Percentiles rank a stretch among this genome's conserved stretches.
These are phyloP conservation scores for Aselliscus stoliczkanus DNA, from an alignment of 2,797 vertebrate genomes.

Conservation along the genomic window DNA sequence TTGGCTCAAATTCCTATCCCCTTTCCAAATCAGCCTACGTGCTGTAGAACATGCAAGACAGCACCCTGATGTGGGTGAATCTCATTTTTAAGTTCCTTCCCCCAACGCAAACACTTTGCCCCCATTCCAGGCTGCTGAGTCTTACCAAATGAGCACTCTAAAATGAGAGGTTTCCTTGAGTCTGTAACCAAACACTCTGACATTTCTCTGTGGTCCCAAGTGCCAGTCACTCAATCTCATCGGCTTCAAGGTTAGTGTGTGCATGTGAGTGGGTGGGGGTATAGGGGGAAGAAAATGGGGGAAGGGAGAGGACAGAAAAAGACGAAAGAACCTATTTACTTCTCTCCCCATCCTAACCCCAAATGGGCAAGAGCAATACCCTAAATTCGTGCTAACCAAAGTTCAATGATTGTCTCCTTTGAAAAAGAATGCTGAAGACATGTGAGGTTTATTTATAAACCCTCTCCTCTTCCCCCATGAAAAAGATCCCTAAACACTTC, in stretches of 20 bases:
- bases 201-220: conserved; percentile 64
- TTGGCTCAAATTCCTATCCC: conserved; percentile 62
- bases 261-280: conserved; percentile 15
- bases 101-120: conserved; percentile 60
- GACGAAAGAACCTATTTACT: conserved; percentile 10
- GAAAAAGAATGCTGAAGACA: conserved; percentile 20
- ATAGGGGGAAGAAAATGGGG: neutral
- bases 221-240: conserved; percentile 56
- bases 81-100: conserved; percentile 58
- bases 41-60: conserved; percentile 47
- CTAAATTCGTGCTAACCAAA: neutral
- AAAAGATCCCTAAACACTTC: conserved; percentile 26
- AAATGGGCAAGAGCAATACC: neutral
- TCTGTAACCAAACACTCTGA: conserved; percentile 68
- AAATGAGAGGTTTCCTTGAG: conserved; percentile 65
- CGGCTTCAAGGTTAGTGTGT: conserved; percentile 49
- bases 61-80: conserved; percentile 62
- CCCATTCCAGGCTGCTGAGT: conserved; percentile 65
- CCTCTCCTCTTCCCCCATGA: neutral
- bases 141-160: conserved; percentile 67
- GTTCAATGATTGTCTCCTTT: neutral
- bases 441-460: conserved; percentile 34
- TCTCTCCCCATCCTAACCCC: neutral
- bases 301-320: conserved; percentile 43
- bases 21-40: conserved; percentile 68